A percentile compares a stretch with the other conserved stretches of the same genome.
These are phyloP conservation scores for Ceramica pisi DNA, from an alignment of 2,888 invertebrate species.

Conservation along the genomic window DNA sequence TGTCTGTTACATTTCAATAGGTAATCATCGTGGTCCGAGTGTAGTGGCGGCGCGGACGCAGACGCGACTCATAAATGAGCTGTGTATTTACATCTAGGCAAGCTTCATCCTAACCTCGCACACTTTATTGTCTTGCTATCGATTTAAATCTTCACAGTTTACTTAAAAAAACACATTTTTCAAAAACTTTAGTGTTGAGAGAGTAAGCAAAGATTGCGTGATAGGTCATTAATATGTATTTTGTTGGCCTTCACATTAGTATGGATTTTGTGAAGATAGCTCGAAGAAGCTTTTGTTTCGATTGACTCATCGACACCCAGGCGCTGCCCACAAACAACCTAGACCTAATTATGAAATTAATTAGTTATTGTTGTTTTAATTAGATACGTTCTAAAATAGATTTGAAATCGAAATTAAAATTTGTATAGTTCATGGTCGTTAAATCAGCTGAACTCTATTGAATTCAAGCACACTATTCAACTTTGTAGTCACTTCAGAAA, in stretches of 20 bases:
- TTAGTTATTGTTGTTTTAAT: slow-evolving; percentile 46
- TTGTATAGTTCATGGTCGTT: slow-evolving; percentile 6
- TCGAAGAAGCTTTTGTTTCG: slow-evolving; percentile 53
- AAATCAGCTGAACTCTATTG: neutral
- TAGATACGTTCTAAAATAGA: slow-evolving; percentile 34
- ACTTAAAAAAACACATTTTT: slow-evolving; percentile 6
- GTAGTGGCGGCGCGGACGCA: slow-evolving; percentile 11
- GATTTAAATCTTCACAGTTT: neutral
- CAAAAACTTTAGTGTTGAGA: slow-evolving; percentile 20
- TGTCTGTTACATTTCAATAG: slow-evolving; percentile 68
- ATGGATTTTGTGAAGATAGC: slow-evolving; percentile 46
- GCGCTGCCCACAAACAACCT: slow-evolving; percentile 54
- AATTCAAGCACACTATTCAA: neutral
- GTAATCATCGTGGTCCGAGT: slow-evolving; percentile 49
- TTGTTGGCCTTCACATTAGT: slow-evolving; percentile 52
- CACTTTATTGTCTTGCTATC: slow-evolving; percentile 10
- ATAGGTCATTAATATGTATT: slow-evolving; percentile 52
- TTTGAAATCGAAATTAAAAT: slow-evolving; percentile 21
- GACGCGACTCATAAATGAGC: slow-evolving; percentile 14
- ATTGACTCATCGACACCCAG: slow-evolving; percentile 62
- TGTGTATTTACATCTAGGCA: slow-evolving; percentile 16
- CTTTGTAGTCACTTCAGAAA: neutral
- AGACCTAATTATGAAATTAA: slow-evolving; percentile 57
- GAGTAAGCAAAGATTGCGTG: slow-evolving; percentile 43
- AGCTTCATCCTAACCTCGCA: neutral